Conservation (phyloP, 2,113 vertebrate species). For the Sminthopsis crassicaudata region DNA sequence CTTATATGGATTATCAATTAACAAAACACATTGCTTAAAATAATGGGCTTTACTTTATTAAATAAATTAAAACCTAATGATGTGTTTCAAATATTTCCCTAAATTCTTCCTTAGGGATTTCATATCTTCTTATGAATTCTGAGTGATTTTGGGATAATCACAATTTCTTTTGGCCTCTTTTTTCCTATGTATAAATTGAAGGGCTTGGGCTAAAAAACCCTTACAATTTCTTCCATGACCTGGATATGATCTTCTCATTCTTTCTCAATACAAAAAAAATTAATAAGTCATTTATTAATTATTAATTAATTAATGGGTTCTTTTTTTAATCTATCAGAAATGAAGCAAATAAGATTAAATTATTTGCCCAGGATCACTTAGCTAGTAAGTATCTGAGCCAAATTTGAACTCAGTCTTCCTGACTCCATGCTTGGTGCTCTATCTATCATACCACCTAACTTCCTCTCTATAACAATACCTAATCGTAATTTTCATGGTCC, state of each 20-base stretch:
- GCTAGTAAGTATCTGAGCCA: not conserved
- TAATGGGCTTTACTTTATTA: constrained; percentile 3
- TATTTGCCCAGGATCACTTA: not conserved
- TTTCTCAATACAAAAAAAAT: not conserved
- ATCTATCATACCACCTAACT: not conserved
- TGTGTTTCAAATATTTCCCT: not conserved
- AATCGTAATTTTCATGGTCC: not conserved
- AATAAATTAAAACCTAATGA: not conserved
- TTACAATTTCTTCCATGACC: not conserved
- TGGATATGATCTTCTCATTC: not conserved
- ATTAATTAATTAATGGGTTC: not conserved
- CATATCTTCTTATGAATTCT: not conserved
- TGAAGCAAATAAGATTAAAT: not conserved
- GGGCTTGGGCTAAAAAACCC: not conserved
- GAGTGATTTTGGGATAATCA: not conserved
- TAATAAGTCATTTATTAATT: not conserved
- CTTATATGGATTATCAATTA: constrained; percentile 54
- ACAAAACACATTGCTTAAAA: constrained; percentile 20
- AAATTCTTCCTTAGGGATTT: not conserved
- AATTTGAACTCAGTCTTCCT: not conserved
- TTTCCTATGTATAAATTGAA: not conserved
- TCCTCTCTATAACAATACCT: not conserved
- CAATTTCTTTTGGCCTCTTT: not conserved
- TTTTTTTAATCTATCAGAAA: not conserved
- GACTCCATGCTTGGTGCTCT: not conserved